Conservation (phyloP, 2,113 vertebrate genomes). For the Paradoxurus hermaphroditus region DNA sequence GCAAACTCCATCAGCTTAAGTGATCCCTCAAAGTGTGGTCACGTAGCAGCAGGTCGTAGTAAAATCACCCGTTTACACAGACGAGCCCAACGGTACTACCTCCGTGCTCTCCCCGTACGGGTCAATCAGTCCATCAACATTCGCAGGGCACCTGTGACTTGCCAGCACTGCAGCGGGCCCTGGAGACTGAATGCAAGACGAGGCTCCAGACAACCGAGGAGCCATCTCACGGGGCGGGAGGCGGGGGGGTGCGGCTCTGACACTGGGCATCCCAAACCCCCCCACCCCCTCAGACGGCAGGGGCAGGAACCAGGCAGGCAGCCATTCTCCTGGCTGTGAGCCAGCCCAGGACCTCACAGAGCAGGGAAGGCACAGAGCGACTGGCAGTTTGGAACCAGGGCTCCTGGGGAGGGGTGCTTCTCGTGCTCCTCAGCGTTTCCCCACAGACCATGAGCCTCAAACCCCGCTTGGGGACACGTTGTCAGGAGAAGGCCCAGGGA, state of each 20-base stretch:
- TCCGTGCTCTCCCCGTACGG: neutral
- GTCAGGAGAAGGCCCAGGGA: neutral
- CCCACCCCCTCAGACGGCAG: neutral
- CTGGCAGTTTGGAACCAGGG: fast-evolving
- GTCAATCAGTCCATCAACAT: neutral
- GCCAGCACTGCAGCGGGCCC: neutral
- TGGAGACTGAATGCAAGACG: neutral
- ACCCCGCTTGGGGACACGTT: neutral
- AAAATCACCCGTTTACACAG: fast-evolving
- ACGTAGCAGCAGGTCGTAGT: fast-evolving
- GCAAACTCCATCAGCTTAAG: neutral
- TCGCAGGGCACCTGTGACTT: neutral
- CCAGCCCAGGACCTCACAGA: neutral
- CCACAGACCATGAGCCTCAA: neutral
- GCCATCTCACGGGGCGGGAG: too few species aligned
- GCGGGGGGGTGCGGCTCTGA: too few species aligned
- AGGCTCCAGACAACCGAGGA: neutral
- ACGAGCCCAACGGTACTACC: neutral
- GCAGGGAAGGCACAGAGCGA: fast-evolving
- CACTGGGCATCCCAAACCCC: neutral
- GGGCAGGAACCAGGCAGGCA: neutral
- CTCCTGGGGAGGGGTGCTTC: neutral
- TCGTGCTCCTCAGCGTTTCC: neutral
- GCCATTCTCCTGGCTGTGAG: neutral
- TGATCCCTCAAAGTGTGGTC: fast-evolving